phyloP scores from a whole-genome alignment of 2,113 vertebrate species.

The Leptocoma aspasia region DNA sequence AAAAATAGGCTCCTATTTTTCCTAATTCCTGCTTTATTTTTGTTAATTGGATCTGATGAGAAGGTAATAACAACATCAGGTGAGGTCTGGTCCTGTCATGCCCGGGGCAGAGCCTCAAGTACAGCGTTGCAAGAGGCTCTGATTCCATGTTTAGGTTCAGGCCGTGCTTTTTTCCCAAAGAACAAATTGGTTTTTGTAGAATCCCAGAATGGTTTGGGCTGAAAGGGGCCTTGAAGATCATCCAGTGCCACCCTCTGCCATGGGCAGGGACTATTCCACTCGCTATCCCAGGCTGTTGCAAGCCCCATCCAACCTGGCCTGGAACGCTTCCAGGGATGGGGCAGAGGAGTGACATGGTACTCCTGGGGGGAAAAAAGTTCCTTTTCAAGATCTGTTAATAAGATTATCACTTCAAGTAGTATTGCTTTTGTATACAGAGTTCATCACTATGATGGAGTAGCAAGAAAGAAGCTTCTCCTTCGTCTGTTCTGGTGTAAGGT shows the following conservation, averaged over 20 bases:
- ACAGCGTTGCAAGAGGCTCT: rapidly evolving
- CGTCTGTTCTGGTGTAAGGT: rapidly evolving
- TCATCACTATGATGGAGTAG: neutral
- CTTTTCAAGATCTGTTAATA: neutral
- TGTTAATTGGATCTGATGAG: neutral
- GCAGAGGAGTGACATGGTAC: neutral
- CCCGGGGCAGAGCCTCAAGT: neutral
- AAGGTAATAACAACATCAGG: rapidly evolving
- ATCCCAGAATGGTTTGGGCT: neutral
- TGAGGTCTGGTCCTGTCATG: rapidly evolving
- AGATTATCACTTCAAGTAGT: neutral
- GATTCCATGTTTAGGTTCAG: rapidly evolving
- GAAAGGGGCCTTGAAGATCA: neutral
- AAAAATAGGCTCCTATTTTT: rapidly evolving
- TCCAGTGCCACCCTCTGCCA: too few relatives aligned
- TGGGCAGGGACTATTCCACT: neutral
- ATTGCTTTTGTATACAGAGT: neutral
- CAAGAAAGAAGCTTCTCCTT: neutral
- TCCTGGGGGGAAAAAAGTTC: neutral
- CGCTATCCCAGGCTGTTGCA: neutral
- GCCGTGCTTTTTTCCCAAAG: neutral
- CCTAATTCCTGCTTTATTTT: rapidly evolving
- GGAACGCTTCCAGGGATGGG: neutral
- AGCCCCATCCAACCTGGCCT: rapidly evolving
- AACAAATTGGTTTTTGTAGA: rapidly evolving